A percentile compares a stretch with the other conserved stretches of the same genome.
Evolutionary conservation across 2,888 invertebrate species (phyloP).

Genomic region (Pterobdella sp.): DNA sequence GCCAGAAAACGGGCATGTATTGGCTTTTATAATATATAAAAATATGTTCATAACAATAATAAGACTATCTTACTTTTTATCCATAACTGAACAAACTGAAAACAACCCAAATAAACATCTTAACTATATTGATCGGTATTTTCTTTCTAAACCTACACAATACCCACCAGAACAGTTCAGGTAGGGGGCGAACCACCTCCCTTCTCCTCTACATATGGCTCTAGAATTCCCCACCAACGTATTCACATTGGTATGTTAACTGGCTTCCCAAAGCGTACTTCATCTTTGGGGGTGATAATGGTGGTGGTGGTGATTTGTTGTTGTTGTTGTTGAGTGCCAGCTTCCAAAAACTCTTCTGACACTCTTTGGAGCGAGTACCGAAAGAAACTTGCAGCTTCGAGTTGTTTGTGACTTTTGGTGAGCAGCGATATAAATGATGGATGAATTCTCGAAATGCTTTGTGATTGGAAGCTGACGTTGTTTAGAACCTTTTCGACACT

Average conservation of each 20-base stretch:
- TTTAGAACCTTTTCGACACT: too few relatives aligned
- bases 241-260: constrained; percentile 83
- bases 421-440: too few relatives aligned
- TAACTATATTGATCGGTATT: neutral
- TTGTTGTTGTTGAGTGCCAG: constrained; percentile 45
- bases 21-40: constrained; percentile 57
- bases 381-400: too few relatives aligned
- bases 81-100: too few relatives aligned
- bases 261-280: constrained; percentile 81
- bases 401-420: too few relatives aligned
- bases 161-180: constrained; percentile 80
- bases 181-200: constrained; percentile 93
- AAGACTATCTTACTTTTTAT: too few relatives aligned
- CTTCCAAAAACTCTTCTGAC: too few relatives aligned
- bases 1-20: constrained; percentile 79
- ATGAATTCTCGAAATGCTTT: too few relatives aligned
- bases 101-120: neutral
- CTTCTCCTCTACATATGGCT: constrained; percentile 77
- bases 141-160: constrained; percentile 22
- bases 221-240: constrained; percentile 69
- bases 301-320: too few relatives aligned
- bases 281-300: constrained; percentile 56
- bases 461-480: too few relatives aligned
- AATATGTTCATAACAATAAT: neutral
- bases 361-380: too few relatives aligned